A percentile compares a stretch with the other conserved stretches of the same genome.
These are phyloP conservation scores for Acanthosepion lycidas DNA, from an alignment of 2,888 invertebrate species.

Conservation along the genomic window DNA sequence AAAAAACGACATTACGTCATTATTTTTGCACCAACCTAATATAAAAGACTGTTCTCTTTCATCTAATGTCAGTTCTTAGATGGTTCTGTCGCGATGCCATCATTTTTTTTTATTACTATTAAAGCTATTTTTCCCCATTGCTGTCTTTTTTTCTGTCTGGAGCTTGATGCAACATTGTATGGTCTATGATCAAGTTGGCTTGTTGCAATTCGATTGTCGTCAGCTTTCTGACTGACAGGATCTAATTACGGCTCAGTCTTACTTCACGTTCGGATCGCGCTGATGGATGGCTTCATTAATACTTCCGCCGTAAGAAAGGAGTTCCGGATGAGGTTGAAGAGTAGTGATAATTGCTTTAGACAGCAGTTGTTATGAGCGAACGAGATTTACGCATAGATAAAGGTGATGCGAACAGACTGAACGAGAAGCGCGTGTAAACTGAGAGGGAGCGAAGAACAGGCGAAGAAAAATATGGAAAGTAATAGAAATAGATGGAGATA, in stretches of 20 bases:
- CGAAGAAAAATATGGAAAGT: too few relatives aligned
- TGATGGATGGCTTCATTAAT: slow-evolving; percentile 23
- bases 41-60: too few relatives aligned
- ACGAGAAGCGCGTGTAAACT: neutral
- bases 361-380: neutral
- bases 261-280: neutral
- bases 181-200: neutral
- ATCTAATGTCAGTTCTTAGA: too few relatives aligned
- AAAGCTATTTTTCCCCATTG: too few relatives aligned
- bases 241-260: neutral
- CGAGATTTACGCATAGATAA: neutral
- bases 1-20: too few relatives aligned
- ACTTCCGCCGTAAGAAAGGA: neutral
- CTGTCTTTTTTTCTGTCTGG: too few relatives aligned
- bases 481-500: too few relatives aligned
- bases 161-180: too few relatives aligned
- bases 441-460: too few relatives aligned
- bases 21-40: too few relatives aligned
- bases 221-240: neutral
- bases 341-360: neutral
- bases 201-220: neutral
- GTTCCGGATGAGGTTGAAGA: slow-evolving; percentile 8
- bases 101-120: too few relatives aligned
- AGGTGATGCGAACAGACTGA: neutral
- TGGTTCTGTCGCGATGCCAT: too few relatives aligned